Percentiles rank a stretch among this genome's conserved stretches.
Conservation (phyloP, 2,113 vertebrate species). For the Nothobranchius furzeri region DNA sequence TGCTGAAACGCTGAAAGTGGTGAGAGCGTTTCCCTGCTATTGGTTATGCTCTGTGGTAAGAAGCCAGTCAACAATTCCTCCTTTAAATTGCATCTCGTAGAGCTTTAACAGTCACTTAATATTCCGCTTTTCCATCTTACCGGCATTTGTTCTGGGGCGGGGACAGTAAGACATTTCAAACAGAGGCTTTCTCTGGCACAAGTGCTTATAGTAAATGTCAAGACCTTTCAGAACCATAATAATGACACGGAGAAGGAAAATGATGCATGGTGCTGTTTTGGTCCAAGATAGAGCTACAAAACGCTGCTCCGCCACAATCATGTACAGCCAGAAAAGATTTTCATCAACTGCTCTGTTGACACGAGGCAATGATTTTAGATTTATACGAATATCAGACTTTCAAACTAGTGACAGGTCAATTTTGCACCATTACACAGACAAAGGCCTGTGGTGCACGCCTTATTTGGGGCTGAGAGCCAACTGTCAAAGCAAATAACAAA, state of each 20-base stretch:
- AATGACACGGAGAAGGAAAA: conserved; percentile 61
- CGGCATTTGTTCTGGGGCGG: conserved; percentile 3
- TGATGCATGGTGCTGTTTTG: conserved; percentile 53
- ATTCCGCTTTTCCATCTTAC: conserved; percentile 21
- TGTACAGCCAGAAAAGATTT: conserved; percentile 56
- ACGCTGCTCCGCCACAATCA: conserved; percentile 32
- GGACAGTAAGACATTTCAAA: conserved; percentile 46
- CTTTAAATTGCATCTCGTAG: conserved; percentile 31
- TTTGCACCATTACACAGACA: conserved; percentile 60
- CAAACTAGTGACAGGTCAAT: conserved; percentile 72
- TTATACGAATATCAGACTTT: conserved; percentile 68
- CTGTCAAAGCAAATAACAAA: conserved; percentile 63
- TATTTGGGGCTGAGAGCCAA: conserved; percentile 41
- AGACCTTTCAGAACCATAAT: conserved; percentile 68
- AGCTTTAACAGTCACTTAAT: conserved; percentile 35
- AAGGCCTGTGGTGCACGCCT: conserved; percentile 33
- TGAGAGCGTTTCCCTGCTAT: conserved; percentile 15
- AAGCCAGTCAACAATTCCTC: conserved; percentile 33
- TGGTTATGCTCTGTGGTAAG: conserved; percentile 25
- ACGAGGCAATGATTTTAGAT: conserved; percentile 65
- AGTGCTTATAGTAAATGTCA: conserved; percentile 71
- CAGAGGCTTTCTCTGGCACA: conserved; percentile 52
- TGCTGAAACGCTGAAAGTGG: conserved; percentile 56
- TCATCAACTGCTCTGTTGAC: conserved; percentile 59
- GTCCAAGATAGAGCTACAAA: conserved; percentile 40